Evolutionary conservation across 2,888 invertebrate species (phyloP), one percentile per base, ranked within the genome.

Genomic region (Orchestes rusci): DNA sequence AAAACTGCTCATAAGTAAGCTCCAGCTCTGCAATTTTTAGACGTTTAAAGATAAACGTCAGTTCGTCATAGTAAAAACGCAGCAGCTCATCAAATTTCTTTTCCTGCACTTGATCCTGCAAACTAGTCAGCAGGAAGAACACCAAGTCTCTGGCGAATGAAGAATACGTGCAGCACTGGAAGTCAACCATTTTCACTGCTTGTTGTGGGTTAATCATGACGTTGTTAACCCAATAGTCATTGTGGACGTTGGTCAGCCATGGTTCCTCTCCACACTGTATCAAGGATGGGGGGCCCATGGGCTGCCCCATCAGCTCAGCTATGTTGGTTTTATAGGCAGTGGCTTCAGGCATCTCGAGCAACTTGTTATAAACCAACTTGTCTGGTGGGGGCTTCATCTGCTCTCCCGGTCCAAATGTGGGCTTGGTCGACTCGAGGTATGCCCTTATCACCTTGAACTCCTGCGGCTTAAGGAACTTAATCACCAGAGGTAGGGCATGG

Each of bases 111-210:
- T 32, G 30, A 23, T 34, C 39, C 16, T 16, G 23, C 2, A 48
- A 35, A 19, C 48, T 48, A 27, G 43, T 40, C 15, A 48, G 29
- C 8, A 48, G 27, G 23, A 48, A 48, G 18, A 48, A 48, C 10
- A 44, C 20, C 20, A 48, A 7, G 27, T 48, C 48, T 5, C n/a
- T 19, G 2, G 40, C 36, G 16, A 27, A 48, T 2, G 39, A 44
- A 7, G 17, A 10, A 16, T 48, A 44, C 2, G 12, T n/a, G 12
- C 28, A 31, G 18, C 39, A 23, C 27, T 48, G 48, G 35, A 48
- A 48, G 32, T 48, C 48, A 2, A 48, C 28, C 2, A 46, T 20
- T 32, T 46, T 46, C 10, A 40, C 30, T 2, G 10, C 2, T n/a
- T 15, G 16, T 2, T 31, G 10, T n/a, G 41, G 27, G 18, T 30